Base-by-base conservation (phyloP, 2,888 invertebrate species). In the Agrochola circellaris region DNA sequence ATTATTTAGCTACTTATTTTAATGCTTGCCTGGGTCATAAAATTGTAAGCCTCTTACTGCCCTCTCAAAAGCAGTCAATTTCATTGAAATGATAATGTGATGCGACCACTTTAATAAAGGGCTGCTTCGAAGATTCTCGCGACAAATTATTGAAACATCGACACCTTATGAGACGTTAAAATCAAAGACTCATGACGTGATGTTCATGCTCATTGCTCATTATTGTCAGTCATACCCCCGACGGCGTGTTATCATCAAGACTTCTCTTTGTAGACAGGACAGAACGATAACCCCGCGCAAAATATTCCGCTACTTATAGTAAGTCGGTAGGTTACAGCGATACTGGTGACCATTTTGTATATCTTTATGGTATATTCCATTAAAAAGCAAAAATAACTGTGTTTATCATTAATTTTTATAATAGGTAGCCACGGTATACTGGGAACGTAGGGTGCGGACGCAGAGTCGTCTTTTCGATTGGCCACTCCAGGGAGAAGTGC, bases 211-310 rank as follows among this genome's bases (percentile, higher is more conserved):
- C 68, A 56, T 45, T 65, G 68, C 56, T 73, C 56, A 70, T 76
- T 62, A 72, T 60, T 15, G 61, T 30, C 83, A 62, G 64, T 82
- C 71, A 75, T 77, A 86, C 87, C 87, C 87, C 87, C 87, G 77
- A 60, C 64, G 70, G 77, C 51, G 75, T 70, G 69, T 80, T 86
- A 87, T 86, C 86, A 70, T 72, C 23, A 71, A 80, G 75, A 73
- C 56, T 65, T 73, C 83, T 65, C 71, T 71, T 76, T 87, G 79
- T 79, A 81, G 78, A 73, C 74, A 82, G 77, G 75, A 48, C 77
- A 81, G 73, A 34, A 61, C 11, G 87, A 87, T 86, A 87, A 86
- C 87, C 85, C 68, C 60, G 15, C 38, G 78, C 73, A 82, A 84
- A 86, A 87, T 81, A 84, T 84, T 82, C 85, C 82, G 54, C 45